Conservation (phyloP, 2,113 vertebrate genomes). For the Peromyscus polionotus region DNA sequence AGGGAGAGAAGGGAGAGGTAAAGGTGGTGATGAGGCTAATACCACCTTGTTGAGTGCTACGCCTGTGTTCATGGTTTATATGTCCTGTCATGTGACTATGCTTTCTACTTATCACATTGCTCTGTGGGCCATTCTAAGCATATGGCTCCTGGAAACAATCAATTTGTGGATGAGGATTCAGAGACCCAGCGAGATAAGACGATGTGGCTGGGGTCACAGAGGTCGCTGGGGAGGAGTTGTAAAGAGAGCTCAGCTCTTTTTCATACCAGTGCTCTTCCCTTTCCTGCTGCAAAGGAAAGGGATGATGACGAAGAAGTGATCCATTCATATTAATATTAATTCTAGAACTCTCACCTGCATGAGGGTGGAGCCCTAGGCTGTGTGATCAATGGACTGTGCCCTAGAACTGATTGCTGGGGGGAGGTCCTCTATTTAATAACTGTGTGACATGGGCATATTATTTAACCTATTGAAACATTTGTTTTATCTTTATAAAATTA, state of each 20-base stretch:
- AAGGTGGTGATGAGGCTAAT: not conserved
- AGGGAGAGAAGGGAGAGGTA: not conserved
- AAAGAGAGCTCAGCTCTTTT: not conserved
- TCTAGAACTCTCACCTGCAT: not conserved
- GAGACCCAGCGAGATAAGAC: not conserved
- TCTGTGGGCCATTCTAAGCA: not conserved
- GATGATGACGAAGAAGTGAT: not conserved
- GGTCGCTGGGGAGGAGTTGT: not conserved
- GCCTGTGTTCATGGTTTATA: not conserved
- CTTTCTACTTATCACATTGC: not conserved
- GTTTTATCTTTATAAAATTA: slow-evolving; percentile 36
- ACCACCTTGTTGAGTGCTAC: not conserved
- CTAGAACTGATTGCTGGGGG: not conserved
- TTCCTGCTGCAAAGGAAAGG: not conserved
- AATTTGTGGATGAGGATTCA: not conserved
- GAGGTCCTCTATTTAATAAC: not conserved
- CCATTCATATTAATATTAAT: not conserved
- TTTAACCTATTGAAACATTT: slow-evolving; percentile 13
- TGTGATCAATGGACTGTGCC: not conserved
- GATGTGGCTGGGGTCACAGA: not conserved
- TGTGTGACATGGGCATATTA: not conserved
- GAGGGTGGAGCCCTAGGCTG: too few relatives aligned
- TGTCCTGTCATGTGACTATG: not conserved
- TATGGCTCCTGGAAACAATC: not conserved
- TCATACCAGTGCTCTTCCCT: not conserved